Evolutionary conservation across 1,140 invertebrate genomes (phyloP).

Genomic region (Zaprionus lachaisei): DNA sequence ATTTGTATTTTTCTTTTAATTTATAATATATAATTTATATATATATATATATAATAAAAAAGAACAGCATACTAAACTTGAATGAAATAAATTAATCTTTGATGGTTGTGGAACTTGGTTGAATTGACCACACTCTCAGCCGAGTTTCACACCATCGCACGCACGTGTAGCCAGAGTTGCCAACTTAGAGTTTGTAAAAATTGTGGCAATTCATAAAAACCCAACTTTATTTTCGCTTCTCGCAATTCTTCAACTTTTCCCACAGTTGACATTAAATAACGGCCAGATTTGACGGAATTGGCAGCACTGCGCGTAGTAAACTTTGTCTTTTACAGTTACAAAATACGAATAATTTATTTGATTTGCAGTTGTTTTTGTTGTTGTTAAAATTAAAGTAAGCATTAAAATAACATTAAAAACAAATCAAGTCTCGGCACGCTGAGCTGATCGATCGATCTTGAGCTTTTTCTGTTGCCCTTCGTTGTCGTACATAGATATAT

Average conservation of each 20-base stretch:
- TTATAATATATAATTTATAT: too few relatives aligned
- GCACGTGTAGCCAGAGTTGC: too few relatives aligned
- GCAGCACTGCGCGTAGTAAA: background rate
- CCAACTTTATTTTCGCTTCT: too few relatives aligned
- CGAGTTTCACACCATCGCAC: background rate
- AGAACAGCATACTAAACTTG: too few relatives aligned
- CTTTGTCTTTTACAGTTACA: conserved; percentile 39
- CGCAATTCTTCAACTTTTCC: too few relatives aligned
- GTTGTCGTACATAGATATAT: background rate
- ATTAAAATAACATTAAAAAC: conserved; percentile 79
- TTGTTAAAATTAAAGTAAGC: conserved; percentile 72
- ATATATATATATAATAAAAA: too few relatives aligned
- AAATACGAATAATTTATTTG: conserved; percentile 78
- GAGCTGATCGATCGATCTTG: conserved; percentile 20
- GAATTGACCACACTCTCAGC: background rate
- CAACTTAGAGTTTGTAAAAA: too few relatives aligned
- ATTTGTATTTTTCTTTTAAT: too few relatives aligned
- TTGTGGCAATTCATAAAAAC: too few relatives aligned
- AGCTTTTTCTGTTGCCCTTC: conserved; percentile 19
- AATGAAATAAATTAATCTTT: background rate
- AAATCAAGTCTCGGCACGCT: conserved; percentile 51
- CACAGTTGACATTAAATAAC: too few relatives aligned
- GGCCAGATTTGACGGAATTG: too few relatives aligned
- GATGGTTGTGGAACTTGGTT: background rate
- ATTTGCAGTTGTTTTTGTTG: conserved; percentile 36